Evolutionary conservation across 1,140 invertebrate genomes (phyloP).

Genomic region (Ceratina australensis): DNA sequence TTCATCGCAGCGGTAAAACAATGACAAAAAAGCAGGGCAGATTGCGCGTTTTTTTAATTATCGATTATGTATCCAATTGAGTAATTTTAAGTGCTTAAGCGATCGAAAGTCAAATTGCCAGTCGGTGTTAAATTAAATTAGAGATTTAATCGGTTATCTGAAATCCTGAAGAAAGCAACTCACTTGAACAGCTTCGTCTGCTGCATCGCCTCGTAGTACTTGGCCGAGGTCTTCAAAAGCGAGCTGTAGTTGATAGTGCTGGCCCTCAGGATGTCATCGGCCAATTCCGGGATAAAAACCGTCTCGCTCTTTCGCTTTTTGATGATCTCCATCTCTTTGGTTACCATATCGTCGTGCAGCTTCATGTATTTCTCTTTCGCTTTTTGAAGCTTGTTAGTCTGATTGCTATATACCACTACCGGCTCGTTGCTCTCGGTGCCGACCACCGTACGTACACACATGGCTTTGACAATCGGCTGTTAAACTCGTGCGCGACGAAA

Average conservation of each 20-base stretch:
- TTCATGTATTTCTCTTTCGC: slow-evolving; percentile 72
- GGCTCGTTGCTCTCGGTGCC: slow-evolving; percentile 52
- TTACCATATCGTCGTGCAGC: slow-evolving; percentile 67
- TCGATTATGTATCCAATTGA: too few relatives aligned
- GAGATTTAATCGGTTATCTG: too few relatives aligned
- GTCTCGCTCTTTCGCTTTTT: slow-evolving; percentile 28
- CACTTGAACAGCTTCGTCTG: slow-evolving; percentile 69
- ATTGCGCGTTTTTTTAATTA: too few relatives aligned
- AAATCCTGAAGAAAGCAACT: slow-evolving; percentile 35
- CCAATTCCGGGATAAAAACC: slow-evolving; percentile 44
- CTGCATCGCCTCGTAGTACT: slow-evolving; percentile 53
- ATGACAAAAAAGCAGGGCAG: not conserved
- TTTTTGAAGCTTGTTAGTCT: slow-evolving; percentile 49
- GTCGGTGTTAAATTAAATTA: too few relatives aligned
- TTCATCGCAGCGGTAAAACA: not conserved
- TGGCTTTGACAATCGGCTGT: slow-evolving; percentile 27
- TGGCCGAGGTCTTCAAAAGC: slow-evolving; percentile 53
- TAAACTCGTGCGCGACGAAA: not conserved
- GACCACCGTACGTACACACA: slow-evolving; percentile 70
- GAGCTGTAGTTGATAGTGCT: slow-evolving; percentile 63
- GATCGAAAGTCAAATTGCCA: too few relatives aligned
- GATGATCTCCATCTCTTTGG: slow-evolving; percentile 48
- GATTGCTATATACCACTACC: slow-evolving; percentile 27
- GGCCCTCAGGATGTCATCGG: slow-evolving; percentile 56
- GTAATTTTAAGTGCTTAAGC: too few relatives aligned